These are phyloP conservation scores for Megaceryle torquata DNA, from an alignment of 2,113 vertebrate species.

Conservation along the genomic window DNA sequence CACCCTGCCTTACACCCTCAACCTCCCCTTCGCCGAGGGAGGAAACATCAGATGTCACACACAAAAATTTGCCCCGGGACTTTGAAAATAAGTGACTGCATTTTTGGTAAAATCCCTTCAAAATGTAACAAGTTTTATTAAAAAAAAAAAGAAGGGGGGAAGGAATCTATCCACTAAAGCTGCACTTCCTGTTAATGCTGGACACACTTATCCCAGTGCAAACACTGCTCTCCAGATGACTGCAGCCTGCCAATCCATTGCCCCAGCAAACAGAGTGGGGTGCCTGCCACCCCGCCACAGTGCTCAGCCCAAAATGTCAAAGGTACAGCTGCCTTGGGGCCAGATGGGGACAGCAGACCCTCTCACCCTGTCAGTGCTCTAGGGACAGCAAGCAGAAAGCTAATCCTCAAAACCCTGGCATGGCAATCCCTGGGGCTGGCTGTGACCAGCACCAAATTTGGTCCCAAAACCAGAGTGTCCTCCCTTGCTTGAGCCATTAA, in stretches of 20 bases:
- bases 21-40: not conserved
- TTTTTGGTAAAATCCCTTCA: constrained; percentile 69
- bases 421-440: not conserved
- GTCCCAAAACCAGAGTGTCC: not conserved
- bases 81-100: constrained; percentile 56
- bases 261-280: not conserved
- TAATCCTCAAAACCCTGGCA: not conserved
- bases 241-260: not conserved
- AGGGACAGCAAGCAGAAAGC: not conserved
- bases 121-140: constrained; percentile 61
- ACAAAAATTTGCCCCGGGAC: constrained; percentile 39
- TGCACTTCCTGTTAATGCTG: constrained; percentile 47
- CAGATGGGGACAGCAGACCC: not conserved
- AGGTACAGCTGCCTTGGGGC: not conserved
- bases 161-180: constrained; percentile 42
- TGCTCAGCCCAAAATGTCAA: not conserved
- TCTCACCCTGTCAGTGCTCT: not conserved
- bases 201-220: constrained; percentile 24
- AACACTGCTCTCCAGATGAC: not conserved
- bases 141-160: not conserved
- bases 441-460: not conserved
- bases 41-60: not conserved
- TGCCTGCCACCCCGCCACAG: not conserved
- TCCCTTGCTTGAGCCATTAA: not conserved
- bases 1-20: not conserved